Conservation (phyloP, 2,888 invertebrate genomes). For the Diaprepes abbreviatus region DNA sequence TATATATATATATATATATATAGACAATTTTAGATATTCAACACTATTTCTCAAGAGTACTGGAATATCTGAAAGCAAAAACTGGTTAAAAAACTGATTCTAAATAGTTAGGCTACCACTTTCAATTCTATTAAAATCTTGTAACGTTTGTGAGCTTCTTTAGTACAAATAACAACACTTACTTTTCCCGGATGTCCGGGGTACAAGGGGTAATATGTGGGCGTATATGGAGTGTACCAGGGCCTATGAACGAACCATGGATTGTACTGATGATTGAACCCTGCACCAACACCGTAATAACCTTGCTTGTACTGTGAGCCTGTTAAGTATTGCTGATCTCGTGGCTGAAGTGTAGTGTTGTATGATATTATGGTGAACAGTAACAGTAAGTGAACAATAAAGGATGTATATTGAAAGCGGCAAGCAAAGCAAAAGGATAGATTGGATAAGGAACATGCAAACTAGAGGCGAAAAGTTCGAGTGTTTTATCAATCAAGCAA, state of each 20-base stretch:
- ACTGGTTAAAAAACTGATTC: too few relatives aligned
- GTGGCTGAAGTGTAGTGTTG: constrained; percentile 42
- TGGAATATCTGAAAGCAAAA: too few relatives aligned
- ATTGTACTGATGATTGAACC: constrained; percentile 36
- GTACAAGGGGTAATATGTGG: constrained; percentile 39
- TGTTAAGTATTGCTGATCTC: constrained; percentile 43
- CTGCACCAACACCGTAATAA: constrained; percentile 33
- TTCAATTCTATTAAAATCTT: too few relatives aligned
- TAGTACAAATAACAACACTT: constrained; percentile 30
- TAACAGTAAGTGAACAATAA: constrained; percentile 2
- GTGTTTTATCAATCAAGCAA: too few relatives aligned
- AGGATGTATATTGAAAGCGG: constrained; percentile 9
- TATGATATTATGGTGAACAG: constrained; percentile 32
- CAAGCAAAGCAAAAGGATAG: constrained; percentile 8
- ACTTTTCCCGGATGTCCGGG: constrained; percentile 45
- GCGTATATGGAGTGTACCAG: constrained; percentile 45
- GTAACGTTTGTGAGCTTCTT: background rate
- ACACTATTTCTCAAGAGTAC: too few relatives aligned
- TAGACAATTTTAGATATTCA: too few relatives aligned
- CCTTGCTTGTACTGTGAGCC: constrained; percentile 35
- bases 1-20: too few relatives aligned
- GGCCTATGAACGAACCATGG: constrained; percentile 38
- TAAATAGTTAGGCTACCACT: too few relatives aligned
- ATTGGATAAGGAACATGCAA: too few relatives aligned
- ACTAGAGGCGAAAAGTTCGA: too few relatives aligned